Conservation (phyloP, 2,113 vertebrate genomes). For the Anguilla japonica region DNA sequence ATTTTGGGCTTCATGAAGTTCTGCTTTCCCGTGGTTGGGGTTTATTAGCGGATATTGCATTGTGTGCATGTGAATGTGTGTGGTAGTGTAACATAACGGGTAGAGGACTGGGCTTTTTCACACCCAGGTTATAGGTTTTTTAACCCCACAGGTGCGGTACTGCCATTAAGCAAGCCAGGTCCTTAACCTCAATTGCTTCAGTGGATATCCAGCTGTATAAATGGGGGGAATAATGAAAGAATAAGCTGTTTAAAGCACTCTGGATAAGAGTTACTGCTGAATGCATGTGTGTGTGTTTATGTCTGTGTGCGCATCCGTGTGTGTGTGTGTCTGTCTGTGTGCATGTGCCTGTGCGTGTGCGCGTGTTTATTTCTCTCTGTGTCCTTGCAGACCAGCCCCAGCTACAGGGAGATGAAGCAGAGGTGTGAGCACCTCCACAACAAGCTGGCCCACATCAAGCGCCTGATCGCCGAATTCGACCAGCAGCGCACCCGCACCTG, state of each 20-base stretch:
- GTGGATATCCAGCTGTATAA: too few relatives aligned
- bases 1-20: background rate
- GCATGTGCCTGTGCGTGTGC: background rate
- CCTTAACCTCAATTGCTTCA: too few relatives aligned
- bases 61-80: too few relatives aligned
- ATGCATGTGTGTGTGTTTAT: background rate
- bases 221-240: too few relatives aligned
- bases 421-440: slow-evolving; percentile 88
- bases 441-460: slow-evolving; percentile 89
- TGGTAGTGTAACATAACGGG: too few relatives aligned
- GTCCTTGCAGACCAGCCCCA: slow-evolving; percentile 75
- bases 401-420: slow-evolving; percentile 80
- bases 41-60: background rate
- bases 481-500: slow-evolving; percentile 69
- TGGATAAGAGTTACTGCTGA: background rate
- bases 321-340: too few relatives aligned
- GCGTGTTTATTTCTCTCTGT: slow-evolving; percentile 18
- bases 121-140: too few relatives aligned
- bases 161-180: too few relatives aligned
- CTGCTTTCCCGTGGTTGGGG: background rate
- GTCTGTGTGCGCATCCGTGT: too few relatives aligned
- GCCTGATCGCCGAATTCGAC: slow-evolving; percentile 82
- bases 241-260: too few relatives aligned
- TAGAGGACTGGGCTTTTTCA: too few relatives aligned
- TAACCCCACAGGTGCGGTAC: too few relatives aligned